A percentile compares a stretch with the other conserved stretches of the same genome.
Conservation (phyloP, 2,888 invertebrate species). For the Acleris emargana region DNA sequence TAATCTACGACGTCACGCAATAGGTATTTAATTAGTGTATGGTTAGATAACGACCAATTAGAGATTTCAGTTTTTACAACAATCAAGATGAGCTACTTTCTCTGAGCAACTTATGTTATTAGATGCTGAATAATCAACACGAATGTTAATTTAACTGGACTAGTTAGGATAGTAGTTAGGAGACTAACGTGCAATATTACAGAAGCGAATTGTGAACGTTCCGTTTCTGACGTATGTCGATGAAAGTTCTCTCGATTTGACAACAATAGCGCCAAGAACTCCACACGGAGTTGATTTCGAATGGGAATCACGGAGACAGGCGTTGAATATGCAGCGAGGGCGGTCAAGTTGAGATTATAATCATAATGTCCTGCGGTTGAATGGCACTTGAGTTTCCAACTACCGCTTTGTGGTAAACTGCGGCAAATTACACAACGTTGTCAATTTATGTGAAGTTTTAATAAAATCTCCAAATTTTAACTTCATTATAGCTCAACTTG, state of each 20-base stretch:
- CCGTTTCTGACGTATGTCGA: conserved; percentile 26
- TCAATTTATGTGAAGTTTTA: conserved; percentile 34
- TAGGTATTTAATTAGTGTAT: conserved; percentile 26
- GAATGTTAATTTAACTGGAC: conserved; percentile 6
- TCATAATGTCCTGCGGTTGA: conserved; percentile 43
- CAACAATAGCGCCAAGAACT: background rate
- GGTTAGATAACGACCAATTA: conserved; percentile 19
- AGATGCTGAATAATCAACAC: conserved; percentile 11
- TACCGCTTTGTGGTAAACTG: conserved; percentile 36
- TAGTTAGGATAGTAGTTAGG: background rate
- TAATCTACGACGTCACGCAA: conserved; percentile 24
- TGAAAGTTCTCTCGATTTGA: conserved; percentile 43
- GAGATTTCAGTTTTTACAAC: conserved; percentile 26
- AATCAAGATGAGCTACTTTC: conserved; percentile 29
- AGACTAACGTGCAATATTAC: background rate
- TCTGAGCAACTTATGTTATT: conserved; percentile 4
- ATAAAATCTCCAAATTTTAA: conserved; percentile 37
- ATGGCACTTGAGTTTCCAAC: conserved; percentile 40
- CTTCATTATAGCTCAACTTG: conserved; percentile 20
- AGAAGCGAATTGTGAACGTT: background rate
- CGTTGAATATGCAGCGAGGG: conserved; percentile 5
- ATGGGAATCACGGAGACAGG: too few species aligned
- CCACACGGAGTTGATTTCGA: too few species aligned
- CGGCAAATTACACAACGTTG: conserved; percentile 38
- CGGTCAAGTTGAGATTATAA: conserved; percentile 36